A percentile compares a stretch with the other conserved stretches of the same genome.
These are phyloP conservation scores for Adineta ricciae DNA, from an alignment of 2,888 invertebrate species.

Conservation along the genomic window DNA sequence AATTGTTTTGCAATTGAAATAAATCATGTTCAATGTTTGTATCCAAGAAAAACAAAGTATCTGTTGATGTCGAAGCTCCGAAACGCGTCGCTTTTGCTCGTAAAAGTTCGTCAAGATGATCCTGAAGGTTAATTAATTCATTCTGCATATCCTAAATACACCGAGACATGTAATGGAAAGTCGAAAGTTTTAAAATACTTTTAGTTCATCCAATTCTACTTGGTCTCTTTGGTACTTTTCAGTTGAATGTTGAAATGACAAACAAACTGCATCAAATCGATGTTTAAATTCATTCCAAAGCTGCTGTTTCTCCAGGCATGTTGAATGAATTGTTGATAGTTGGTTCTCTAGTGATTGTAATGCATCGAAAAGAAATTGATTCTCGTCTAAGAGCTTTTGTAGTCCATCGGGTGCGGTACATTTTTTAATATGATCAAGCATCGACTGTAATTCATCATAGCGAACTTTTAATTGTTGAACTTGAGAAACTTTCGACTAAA, in stretches of 20 bases:
- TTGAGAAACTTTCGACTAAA: not conserved
- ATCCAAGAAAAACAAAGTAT: not conserved
- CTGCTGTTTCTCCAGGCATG: not conserved
- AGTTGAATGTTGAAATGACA: not conserved
- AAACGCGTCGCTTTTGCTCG: not conserved
- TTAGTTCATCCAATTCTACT: not conserved
- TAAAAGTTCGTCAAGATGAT: not conserved
- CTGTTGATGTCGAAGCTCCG: not conserved
- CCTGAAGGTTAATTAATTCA: not conserved
- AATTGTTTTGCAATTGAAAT: not conserved
- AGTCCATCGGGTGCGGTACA: not conserved
- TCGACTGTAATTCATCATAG: not conserved
- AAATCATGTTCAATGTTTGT: not conserved
- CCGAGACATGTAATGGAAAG: too few species aligned
- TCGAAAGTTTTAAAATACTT: not conserved
- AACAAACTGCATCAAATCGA: not conserved
- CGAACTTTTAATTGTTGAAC: not conserved
- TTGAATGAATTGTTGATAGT: not conserved
- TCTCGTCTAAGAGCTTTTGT: not conserved
- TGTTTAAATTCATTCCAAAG: not conserved
- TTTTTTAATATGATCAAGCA: not conserved
- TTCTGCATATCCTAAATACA: not conserved
- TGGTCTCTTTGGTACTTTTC: not conserved
- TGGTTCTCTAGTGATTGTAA: conserved; percentile 3
- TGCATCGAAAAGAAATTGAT: not conserved